Base-by-base conservation (phyloP, 2,888 invertebrate species). In the Ferdinandea cuprea region DNA sequence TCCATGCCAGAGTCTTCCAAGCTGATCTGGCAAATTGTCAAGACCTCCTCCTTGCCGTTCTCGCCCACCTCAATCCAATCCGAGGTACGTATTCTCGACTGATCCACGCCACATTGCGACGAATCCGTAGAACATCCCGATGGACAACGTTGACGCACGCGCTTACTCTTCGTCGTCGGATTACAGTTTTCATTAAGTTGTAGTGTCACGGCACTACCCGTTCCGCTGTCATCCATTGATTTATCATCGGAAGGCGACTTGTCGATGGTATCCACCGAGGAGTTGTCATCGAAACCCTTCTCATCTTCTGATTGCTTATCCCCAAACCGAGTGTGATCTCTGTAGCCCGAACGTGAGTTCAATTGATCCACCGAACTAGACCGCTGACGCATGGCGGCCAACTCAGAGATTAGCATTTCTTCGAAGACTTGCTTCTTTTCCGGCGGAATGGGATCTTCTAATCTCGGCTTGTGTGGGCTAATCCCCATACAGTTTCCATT, bases 401-500 rank as follows among this genome's bases (percentile, higher is more conserved):
- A 88, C 88, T 95, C 95, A 80, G 94, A 93, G 87, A 95, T 95
- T 87, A 95, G 92, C 90, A 94, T 92, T 90, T 95, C 95, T 88
- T 94, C 94, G 88, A 91, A 91, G 46, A 89, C 88, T 37, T 90
- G 88, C 85, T 91, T 90, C 87, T 90, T 91, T 35, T 90, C 90
- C 0, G 88, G 87, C 7, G 88, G 86, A 58, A 88, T 88, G n/a
- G 88, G 88, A 37, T 87, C 83, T 46, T 83, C 83, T 8, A 83
- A 32, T 9, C 50, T 71, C 2, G 78, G 56, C 46, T 52, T 78
- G 6, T 21, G 9, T 11, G 78, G 66, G 0, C 59, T 68, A 13
- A 63, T 17, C 1, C 54, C 56, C 8, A 68, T 37, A 15, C 56
- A 35, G 17, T 83, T 83, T 0, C 83, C 77, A 52, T 83, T 83